Percentiles rank a stretch among this genome's conserved stretches.
phyloP scores from a whole-genome alignment of 2,888 invertebrate genomes.

The Bibio marci region DNA sequence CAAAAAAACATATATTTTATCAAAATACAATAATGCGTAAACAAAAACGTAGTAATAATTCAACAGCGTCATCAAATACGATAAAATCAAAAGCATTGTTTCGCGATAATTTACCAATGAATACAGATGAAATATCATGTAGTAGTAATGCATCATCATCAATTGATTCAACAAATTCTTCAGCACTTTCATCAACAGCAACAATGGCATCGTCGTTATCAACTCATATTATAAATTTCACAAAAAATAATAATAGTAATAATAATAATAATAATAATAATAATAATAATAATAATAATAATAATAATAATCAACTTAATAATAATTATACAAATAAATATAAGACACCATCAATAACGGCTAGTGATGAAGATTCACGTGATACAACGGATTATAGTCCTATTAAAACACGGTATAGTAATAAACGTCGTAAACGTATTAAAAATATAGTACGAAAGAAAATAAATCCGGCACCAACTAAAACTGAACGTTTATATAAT shows the following conservation, averaged over 20 bases:
- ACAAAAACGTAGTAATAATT: slow-evolving; percentile 14
- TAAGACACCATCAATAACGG: background rate
- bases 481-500: too few relatives aligned
- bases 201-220: slow-evolving; percentile 39
- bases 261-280: slow-evolving; percentile 2
- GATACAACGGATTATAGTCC: slow-evolving; percentile 11
- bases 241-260: background rate
- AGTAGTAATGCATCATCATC: slow-evolving; percentile 13
- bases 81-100: slow-evolving; percentile 2
- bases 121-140: slow-evolving; percentile 12
- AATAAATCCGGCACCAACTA: too few relatives aligned
- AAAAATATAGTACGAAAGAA: too few relatives aligned
- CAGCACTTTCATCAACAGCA: slow-evolving; percentile 34
- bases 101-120: slow-evolving; percentile 8
- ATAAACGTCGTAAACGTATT: too few relatives aligned
- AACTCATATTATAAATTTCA: slow-evolving; percentile 28
- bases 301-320: too few relatives aligned
- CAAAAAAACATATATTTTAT: slow-evolving; percentile 8
- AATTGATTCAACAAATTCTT: slow-evolving; percentile 11
- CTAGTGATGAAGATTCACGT: slow-evolving; percentile 11
- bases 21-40: slow-evolving; percentile 3
- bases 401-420: slow-evolving; percentile 6
- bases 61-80: slow-evolving; percentile 6
- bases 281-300: too few relatives aligned
- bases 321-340: too few relatives aligned